These are phyloP conservation scores for Drosophila funebris DNA, from an alignment of 1,140 invertebrate species.

Conservation along the genomic window DNA sequence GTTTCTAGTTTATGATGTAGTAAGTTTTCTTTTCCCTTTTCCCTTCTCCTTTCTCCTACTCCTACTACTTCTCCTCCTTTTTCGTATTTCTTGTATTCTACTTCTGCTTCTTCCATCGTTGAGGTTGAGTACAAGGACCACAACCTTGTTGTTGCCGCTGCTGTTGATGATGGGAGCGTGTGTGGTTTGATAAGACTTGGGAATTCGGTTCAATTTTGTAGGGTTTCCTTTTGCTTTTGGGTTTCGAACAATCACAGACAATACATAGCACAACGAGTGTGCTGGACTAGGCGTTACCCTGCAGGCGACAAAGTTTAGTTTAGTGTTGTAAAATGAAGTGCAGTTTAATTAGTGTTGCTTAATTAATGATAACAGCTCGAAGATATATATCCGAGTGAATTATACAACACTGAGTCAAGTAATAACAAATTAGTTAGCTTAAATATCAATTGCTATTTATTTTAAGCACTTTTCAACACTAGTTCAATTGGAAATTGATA, in stretches of 20 bases:
- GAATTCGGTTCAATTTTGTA: constrained; percentile 39
- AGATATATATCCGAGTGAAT: too few species aligned
- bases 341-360: too few species aligned
- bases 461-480: too few species aligned
- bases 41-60: neutral
- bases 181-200: constrained; percentile 72
- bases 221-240: constrained; percentile 20
- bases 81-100: too few species aligned
- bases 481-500: too few species aligned
- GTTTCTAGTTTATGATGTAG: constrained; percentile 77
- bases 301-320: too few species aligned
- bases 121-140: constrained; percentile 12
- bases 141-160: constrained; percentile 7
- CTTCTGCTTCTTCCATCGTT: constrained; percentile 14
- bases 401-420: too few species aligned
- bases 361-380: too few species aligned
- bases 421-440: too few species aligned
- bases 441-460: too few species aligned
- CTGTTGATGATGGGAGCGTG: constrained; percentile 61
- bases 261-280: neutral
- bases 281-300: too few species aligned
- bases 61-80: constrained; percentile 17
- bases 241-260: neutral
- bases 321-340: too few species aligned
- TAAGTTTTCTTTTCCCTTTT: constrained; percentile 51